These are phyloP conservation scores for Acrobasis repandana DNA, from an alignment of 2,888 invertebrate species.

Conservation along the genomic window DNA sequence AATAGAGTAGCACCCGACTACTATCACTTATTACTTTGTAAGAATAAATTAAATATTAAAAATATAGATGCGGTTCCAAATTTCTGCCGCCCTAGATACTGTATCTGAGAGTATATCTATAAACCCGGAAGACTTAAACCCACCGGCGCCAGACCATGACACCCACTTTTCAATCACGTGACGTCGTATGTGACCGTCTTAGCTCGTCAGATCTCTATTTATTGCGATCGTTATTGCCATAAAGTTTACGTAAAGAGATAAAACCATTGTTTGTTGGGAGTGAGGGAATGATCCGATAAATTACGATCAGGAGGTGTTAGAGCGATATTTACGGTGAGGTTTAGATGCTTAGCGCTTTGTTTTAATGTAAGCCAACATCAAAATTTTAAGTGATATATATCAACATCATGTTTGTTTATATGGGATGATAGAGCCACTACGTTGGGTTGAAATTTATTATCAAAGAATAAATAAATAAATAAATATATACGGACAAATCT, in stretches of 20 bases:
- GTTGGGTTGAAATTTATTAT: too few species aligned
- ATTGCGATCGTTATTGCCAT: constrained; percentile 18
- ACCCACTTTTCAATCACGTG: constrained; percentile 15
- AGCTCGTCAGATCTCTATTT: constrained; percentile 15
- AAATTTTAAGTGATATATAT: too few species aligned
- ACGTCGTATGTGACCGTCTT: not conserved
- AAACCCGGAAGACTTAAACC: constrained; percentile 9
- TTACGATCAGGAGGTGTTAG: not conserved
- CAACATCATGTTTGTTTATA: too few species aligned
- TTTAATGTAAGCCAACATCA: not conserved
- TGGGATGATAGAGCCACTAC: too few species aligned
- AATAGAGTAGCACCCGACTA: too few species aligned
- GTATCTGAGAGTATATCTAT: not conserved
- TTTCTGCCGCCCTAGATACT: too few species aligned
- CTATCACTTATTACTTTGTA: too few species aligned
- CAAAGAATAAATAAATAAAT: too few species aligned
- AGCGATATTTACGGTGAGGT: constrained; percentile 1
- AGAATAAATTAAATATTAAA: too few species aligned
- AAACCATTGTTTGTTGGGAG: constrained; percentile 4
- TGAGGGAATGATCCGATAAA: constrained; percentile 10
- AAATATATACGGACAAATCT: too few species aligned
- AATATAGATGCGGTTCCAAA: too few species aligned
- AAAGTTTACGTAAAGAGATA: constrained; percentile 12
- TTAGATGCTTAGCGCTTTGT: not conserved
- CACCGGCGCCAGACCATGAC: not conserved